These are phyloP conservation scores for Ctenomys sociabilis DNA, from an alignment of 2,113 vertebrate genomes.

Conservation along the genomic window DNA sequence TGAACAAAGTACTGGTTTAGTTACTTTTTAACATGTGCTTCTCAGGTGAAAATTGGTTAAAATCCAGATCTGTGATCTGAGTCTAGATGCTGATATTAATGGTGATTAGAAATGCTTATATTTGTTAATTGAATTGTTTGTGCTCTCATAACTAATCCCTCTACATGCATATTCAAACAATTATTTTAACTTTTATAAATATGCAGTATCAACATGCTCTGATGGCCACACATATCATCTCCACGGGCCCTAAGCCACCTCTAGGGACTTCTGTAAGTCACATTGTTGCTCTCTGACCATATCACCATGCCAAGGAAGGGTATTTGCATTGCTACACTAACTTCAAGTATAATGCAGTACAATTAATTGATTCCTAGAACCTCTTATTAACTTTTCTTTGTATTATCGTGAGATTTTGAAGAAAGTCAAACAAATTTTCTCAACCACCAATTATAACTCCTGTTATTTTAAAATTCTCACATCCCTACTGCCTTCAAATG, in stretches of 20 bases:
- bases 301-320: not conserved
- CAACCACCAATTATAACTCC: not conserved
- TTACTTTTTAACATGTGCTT: not conserved
- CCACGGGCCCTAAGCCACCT: not conserved
- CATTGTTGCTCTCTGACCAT: not conserved
- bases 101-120: not conserved
- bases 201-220: not conserved
- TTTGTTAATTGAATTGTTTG: not conserved
- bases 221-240: not conserved
- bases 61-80: not conserved
- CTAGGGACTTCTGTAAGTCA: not conserved
- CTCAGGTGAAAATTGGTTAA: constrained; percentile 29
- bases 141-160: not conserved
- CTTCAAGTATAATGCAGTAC: not conserved
- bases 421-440: not conserved
- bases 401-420: not conserved
- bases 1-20: not conserved
- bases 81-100: not conserved
- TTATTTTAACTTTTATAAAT: not conserved
- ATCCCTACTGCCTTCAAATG: not conserved
- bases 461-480: not conserved
- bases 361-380: not conserved
- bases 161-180: not conserved
- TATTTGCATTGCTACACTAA: not conserved
- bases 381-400: not conserved